These are phyloP conservation scores for Sphaerophoria rueppellii DNA, from an alignment of 2,888 invertebrate species.

Conservation along the genomic window DNA sequence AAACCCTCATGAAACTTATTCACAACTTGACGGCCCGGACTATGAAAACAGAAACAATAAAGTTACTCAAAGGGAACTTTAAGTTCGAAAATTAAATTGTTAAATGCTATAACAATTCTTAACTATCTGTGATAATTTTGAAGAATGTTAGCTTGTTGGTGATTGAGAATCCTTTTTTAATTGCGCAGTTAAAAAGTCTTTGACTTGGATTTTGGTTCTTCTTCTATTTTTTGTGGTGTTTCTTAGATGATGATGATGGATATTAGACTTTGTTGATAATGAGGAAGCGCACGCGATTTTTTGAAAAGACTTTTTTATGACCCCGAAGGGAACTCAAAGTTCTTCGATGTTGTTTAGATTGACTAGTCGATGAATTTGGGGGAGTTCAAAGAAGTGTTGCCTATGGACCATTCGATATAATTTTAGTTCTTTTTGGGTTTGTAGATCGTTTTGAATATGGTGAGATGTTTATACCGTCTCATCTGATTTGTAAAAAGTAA, in stretches of 20 bases:
- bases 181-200: constrained; percentile 19
- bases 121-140: constrained; percentile 44
- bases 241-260: constrained; percentile 16
- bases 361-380: no score
- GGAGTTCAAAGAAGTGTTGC: no score
- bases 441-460: no score
- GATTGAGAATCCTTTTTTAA: constrained; percentile 56
- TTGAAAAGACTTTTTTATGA: neutral
- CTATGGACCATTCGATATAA: no score
- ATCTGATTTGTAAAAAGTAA: no score
- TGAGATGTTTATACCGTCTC: no score
- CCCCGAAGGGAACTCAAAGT: no score
- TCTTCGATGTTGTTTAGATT: no score
- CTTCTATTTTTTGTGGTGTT: neutral
- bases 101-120: constrained; percentile 36
- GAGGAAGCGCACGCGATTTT: constrained; percentile 19
- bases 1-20: no score
- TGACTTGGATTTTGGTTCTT: neutral
- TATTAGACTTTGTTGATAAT: constrained; percentile 14
- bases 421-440: no score
- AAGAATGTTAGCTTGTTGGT: constrained; percentile 14
- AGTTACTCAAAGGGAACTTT: neutral
- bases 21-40: neutral
- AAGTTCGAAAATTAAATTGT: neutral
- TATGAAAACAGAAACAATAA: neutral